Evolutionary conservation across 2,113 vertebrate genomes (phyloP).

Genomic region (Microcebus tavaratra): DNA sequence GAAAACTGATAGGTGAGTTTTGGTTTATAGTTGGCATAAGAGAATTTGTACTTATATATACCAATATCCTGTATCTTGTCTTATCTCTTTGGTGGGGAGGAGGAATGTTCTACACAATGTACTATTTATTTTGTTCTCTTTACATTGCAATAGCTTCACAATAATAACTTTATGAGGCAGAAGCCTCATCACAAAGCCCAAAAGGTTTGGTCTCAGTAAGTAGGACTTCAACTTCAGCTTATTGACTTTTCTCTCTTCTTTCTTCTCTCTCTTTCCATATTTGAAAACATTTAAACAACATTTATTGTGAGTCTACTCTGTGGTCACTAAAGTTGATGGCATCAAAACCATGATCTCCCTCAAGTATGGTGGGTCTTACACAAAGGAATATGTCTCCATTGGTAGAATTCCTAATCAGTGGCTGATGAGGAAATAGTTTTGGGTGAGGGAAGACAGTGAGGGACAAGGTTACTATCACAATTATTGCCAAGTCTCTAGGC

Average conservation of each 20-base stretch:
- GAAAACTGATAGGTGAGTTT: neutral
- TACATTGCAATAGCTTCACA: neutral
- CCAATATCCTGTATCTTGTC: no score
- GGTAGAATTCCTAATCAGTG: neutral
- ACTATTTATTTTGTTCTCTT: neutral
- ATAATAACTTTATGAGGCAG: neutral
- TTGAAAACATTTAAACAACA: neutral
- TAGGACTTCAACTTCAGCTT: neutral
- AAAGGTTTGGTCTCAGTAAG: neutral
- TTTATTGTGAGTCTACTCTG: neutral
- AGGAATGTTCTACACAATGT: neutral
- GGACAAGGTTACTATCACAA: neutral
- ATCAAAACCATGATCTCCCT: neutral
- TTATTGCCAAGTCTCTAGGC: neutral
- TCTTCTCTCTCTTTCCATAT: neutral
- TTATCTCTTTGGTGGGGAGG: neutral
- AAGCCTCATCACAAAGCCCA: neutral
- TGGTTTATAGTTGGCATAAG: neutral
- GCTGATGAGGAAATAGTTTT: neutral
- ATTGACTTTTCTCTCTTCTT: neutral
- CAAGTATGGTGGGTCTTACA: neutral
- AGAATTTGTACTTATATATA: neutral
- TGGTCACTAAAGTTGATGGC: neutral
- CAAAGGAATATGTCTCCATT: neutral
- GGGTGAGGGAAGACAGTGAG: fast-evolving